Conservation (phyloP, 2,797 vertebrate species). For the Emydoidea blandingii region DNA sequence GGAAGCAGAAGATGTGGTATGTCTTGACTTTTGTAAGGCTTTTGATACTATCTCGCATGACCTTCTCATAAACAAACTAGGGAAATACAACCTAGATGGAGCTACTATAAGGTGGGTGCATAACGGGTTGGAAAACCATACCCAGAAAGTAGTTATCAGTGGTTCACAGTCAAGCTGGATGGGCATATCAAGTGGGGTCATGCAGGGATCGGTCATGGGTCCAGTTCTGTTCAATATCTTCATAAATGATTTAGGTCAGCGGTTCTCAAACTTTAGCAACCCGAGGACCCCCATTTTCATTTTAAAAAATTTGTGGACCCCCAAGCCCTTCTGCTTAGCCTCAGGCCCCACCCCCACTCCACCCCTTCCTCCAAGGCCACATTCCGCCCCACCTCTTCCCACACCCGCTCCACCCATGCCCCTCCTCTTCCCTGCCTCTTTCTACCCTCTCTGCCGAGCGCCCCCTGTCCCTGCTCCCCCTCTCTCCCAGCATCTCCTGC, state of each 20-base stretch:
- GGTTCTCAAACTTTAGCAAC: too few relatives aligned
- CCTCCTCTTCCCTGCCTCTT: too few relatives aligned
- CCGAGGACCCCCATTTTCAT: too few relatives aligned
- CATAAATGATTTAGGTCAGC: background rate
- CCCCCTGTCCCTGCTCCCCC: too few relatives aligned
- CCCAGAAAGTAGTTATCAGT: background rate
- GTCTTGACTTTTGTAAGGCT: background rate
- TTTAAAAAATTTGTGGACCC: too few relatives aligned
- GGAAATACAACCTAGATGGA: background rate
- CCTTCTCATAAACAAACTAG: background rate
- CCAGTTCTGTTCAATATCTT: background rate
- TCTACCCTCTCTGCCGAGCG: too few relatives aligned
- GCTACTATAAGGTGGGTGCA: background rate
- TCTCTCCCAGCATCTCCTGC: too few relatives aligned
- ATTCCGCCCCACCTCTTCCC: too few relatives aligned
- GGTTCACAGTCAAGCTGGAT: background rate
- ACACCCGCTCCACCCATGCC: too few relatives aligned
- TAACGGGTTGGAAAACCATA: background rate
- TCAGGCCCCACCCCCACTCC: too few relatives aligned
- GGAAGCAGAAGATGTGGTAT: background rate
- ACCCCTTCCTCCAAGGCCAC: too few relatives aligned
- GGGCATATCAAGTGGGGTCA: background rate
- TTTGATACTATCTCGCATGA: background rate
- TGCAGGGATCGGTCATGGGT: background rate
- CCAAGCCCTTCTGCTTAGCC: too few relatives aligned